Evolutionary conservation across 2,797 vertebrate species (phyloP).

Genomic region (Brotula barbata): DNA sequence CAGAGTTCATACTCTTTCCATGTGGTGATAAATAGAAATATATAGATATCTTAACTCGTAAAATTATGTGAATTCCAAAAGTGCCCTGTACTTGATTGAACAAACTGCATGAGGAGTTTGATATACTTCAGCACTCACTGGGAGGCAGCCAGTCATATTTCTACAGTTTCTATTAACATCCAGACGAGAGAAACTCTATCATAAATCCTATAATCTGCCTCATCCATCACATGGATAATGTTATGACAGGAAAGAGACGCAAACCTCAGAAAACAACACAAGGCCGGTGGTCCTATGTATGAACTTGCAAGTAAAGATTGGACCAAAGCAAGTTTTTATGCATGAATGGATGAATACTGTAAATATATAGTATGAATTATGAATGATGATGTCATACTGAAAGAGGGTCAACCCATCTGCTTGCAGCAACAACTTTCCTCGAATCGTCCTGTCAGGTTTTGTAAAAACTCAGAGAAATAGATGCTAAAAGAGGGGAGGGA

Average conservation of each 20-base stretch:
- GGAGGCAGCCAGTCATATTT: slow-evolving; percentile 31
- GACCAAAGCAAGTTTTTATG: slow-evolving; percentile 26
- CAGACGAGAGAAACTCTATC: slow-evolving; percentile 55
- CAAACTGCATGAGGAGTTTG: too few species aligned
- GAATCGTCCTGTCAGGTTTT: slow-evolving; percentile 13
- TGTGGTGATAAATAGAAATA: slow-evolving; percentile 1
- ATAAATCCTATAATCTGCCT: slow-evolving; percentile 69
- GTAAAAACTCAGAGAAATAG: slow-evolving; percentile 13
- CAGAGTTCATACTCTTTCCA: slow-evolving; percentile 7
- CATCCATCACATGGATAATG: slow-evolving; percentile 64
- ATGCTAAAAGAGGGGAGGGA: slow-evolving; percentile 11
- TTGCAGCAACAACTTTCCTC: slow-evolving; percentile 19
- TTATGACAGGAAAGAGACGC: slow-evolving; percentile 40
- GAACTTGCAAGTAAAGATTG: slow-evolving; percentile 17
- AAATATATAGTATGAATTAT: slow-evolving; percentile 43
- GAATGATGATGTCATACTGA: slow-evolving; percentile 31
- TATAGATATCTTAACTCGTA: slow-evolving; percentile 4
- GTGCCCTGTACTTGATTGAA: too few species aligned
- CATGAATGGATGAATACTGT: slow-evolving; percentile 30
- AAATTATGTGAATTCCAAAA: slow-evolving; percentile 1
- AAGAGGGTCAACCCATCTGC: slow-evolving; percentile 19
- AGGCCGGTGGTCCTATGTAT: slow-evolving; percentile 15
- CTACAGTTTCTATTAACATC: slow-evolving; percentile 47
- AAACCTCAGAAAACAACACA: slow-evolving; percentile 37
- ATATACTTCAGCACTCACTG: too few species aligned